Conservation (phyloP, 2,113 vertebrate genomes). For the Paraplagusia blochii region DNA sequence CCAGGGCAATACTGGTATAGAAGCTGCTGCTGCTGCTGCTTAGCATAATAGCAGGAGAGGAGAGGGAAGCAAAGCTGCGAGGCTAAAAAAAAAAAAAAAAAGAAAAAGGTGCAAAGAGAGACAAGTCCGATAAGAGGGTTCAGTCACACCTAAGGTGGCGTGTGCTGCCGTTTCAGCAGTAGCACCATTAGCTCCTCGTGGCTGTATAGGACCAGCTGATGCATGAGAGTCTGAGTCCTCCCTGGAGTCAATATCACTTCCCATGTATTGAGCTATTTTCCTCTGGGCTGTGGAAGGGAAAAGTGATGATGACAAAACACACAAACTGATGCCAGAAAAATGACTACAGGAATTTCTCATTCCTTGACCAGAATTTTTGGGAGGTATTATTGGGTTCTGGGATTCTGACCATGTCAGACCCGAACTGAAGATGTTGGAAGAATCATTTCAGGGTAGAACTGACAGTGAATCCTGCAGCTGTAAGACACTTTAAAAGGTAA, state of each 20-base stretch:
- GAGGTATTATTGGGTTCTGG: too few species aligned
- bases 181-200: conserved; percentile 34
- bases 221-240: conserved; percentile 64
- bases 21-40: conserved; percentile 47
- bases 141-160: conserved; percentile 40
- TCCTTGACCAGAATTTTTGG: conserved; percentile 35
- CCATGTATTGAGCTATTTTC: conserved; percentile 61
- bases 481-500: not conserved
- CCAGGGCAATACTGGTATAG: conserved; percentile 14
- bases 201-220: conserved; percentile 59
- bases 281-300: conserved; percentile 59
- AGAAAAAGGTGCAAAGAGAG: conserved; percentile 47
- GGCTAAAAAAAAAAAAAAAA: conserved; percentile 10
- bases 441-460: too few species aligned
- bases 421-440: too few species aligned
- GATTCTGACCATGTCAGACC: too few species aligned
- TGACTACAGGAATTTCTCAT: conserved; percentile 56
- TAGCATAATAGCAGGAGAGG: conserved; percentile 41
- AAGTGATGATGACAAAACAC: conserved; percentile 55
- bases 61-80: conserved; percentile 36
- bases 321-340: conserved; percentile 53
- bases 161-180: conserved; percentile 49
- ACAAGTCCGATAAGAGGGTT: conserved; percentile 68
- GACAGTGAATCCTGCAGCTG: too few species aligned
- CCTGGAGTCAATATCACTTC: conserved; percentile 67